These are phyloP conservation scores for Eugnorisma glareosa DNA, from an alignment of 2,888 invertebrate species.

Conservation along the genomic window DNA sequence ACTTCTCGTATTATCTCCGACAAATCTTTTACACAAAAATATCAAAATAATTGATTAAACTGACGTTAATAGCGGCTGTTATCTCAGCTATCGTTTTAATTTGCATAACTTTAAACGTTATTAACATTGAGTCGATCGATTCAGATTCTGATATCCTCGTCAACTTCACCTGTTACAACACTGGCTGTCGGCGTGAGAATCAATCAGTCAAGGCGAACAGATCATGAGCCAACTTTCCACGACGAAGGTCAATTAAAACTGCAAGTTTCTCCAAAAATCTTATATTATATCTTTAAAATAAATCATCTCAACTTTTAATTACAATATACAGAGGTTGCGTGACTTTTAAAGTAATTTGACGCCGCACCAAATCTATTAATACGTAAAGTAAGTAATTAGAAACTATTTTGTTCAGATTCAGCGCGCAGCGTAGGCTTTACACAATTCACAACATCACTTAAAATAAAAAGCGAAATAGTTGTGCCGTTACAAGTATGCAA, in stretches of 20 bases:
- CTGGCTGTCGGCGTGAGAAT: slow-evolving; percentile 59
- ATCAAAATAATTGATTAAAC: slow-evolving; percentile 49
- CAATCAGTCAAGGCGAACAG: slow-evolving; percentile 78
- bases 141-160: slow-evolving; percentile 57
- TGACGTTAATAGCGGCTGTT: slow-evolving; percentile 46
- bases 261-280: slow-evolving; percentile 78
- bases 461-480: slow-evolving; percentile 68
- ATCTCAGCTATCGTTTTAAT: slow-evolving; percentile 48
- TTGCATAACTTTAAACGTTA: slow-evolving; percentile 57
- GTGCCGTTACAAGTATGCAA: slow-evolving; percentile 69
- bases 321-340: slow-evolving; percentile 65
- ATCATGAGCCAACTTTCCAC: slow-evolving; percentile 82
- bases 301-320: slow-evolving; percentile 70
- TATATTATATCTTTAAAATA: slow-evolving; percentile 76
- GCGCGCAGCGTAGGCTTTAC: slow-evolving; percentile 35
- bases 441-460: slow-evolving; percentile 56
- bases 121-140: slow-evolving; percentile 46
- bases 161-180: slow-evolving; percentile 60
- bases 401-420: slow-evolving; percentile 58
- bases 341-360: slow-evolving; percentile 47
- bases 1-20: slow-evolving; percentile 24
- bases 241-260: slow-evolving; percentile 80
- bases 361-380: slow-evolving; percentile 56
- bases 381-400: slow-evolving; percentile 49
- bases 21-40: slow-evolving; percentile 50